A percentile compares a stretch with the other conserved stretches of the same genome.
phyloP scores from a whole-genome alignment of 2,113 vertebrate species.

The Laterallus jamaicensis region DNA sequence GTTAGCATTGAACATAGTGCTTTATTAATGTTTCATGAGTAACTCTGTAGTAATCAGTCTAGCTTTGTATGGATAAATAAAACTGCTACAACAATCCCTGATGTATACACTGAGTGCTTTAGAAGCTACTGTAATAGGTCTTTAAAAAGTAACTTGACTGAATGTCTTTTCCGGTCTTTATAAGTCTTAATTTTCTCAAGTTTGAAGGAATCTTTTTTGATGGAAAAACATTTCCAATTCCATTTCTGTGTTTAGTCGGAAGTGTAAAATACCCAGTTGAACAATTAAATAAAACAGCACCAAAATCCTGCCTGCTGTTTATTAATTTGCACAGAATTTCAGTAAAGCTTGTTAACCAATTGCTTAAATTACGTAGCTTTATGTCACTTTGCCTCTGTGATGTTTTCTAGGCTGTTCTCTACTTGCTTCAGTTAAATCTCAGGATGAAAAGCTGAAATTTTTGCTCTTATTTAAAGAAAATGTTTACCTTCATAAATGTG shows the following conservation, averaged over 20 bases:
- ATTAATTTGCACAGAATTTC: background rate
- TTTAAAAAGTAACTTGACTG: constrained; percentile 10
- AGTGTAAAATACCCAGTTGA: background rate
- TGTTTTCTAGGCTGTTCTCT: background rate
- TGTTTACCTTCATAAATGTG: background rate
- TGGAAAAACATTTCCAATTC: background rate
- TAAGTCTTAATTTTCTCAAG: constrained; percentile 41
- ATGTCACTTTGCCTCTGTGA: background rate
- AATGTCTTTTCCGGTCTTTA: constrained; percentile 18
- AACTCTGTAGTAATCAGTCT: constrained; percentile 72
- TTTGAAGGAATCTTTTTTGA: constrained; percentile 17
- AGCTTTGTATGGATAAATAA: constrained; percentile 66
- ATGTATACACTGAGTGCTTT: constrained; percentile 18
- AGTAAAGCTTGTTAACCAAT: background rate
- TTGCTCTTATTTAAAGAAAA: background rate
- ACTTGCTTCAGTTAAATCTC: background rate
- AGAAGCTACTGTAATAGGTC: constrained; percentile 37
- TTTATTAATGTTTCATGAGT: constrained; percentile 89
- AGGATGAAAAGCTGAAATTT: background rate
- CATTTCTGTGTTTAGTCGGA: background rate
- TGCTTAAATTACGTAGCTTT: background rate
- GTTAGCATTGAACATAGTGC: constrained; percentile 84
- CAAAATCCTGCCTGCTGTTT: background rate
- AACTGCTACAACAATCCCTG: constrained; percentile 43
- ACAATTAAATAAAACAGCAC: background rate